Evolutionary conservation across 2,888 invertebrate genomes (phyloP).

Genomic region (Limulus polyphemus): DNA sequence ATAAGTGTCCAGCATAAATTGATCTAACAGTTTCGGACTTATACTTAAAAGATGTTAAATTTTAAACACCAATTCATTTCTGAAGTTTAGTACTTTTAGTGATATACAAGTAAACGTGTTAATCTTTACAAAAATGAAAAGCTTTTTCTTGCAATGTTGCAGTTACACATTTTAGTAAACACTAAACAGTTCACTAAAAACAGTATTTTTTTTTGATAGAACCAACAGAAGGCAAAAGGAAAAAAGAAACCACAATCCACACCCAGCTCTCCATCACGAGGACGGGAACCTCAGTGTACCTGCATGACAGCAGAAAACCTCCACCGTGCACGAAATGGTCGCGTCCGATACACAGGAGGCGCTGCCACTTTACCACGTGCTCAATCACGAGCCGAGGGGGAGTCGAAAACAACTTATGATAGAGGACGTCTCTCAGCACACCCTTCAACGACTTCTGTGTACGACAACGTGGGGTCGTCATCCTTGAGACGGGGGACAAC

Average conservation of each 20-base stretch:
- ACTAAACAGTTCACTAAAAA: too few relatives aligned
- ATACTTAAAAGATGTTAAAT: too few relatives aligned
- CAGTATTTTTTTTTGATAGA: not conserved
- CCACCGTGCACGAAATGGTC: slow-evolving; percentile 54
- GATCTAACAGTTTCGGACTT: too few relatives aligned
- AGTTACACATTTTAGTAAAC: too few relatives aligned
- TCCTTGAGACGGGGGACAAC: slow-evolving; percentile 20
- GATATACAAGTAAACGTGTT: too few relatives aligned
- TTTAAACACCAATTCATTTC: too few relatives aligned
- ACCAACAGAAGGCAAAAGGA: slow-evolving; percentile 39
- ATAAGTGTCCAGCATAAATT: too few relatives aligned
- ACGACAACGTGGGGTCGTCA: slow-evolving; percentile 55
- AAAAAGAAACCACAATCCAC: slow-evolving; percentile 85
- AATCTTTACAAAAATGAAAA: too few relatives aligned
- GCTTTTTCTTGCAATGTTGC: too few relatives aligned
- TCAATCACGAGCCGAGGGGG: slow-evolving; percentile 4
- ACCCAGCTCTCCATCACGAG: slow-evolving; percentile 78
- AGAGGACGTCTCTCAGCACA: slow-evolving; percentile 56
- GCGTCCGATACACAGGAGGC: slow-evolving; percentile 25
- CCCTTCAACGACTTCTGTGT: slow-evolving; percentile 76
- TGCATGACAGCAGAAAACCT: slow-evolving; percentile 74
- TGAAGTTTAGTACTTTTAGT: too few relatives aligned
- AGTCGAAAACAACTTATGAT: slow-evolving; percentile 18
- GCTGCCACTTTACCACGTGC: slow-evolving; percentile 27
- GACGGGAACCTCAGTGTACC: slow-evolving; percentile 71